A percentile compares a stretch with the other conserved stretches of the same genome.
phyloP scores from a whole-genome alignment of 2,888 invertebrate genomes.

The Cosmia pyralina region DNA sequence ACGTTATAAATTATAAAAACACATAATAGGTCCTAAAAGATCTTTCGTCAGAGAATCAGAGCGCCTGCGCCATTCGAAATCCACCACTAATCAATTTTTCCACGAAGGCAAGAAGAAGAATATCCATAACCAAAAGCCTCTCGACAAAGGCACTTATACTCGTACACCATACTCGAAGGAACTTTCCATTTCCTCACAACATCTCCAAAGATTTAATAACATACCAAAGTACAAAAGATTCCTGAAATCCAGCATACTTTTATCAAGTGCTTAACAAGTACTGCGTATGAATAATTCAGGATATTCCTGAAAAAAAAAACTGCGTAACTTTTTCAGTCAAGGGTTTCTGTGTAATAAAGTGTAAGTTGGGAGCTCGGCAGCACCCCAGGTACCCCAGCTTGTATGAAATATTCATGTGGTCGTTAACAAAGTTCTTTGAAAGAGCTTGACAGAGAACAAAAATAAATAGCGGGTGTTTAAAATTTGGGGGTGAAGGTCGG shows the following conservation, averaged over 20 bases:
- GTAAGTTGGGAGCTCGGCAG: constrained; percentile 61
- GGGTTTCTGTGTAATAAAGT: constrained; percentile 70
- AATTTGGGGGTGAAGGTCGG: constrained; percentile 50
- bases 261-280: constrained; percentile 63
- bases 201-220: constrained; percentile 65
- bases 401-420: constrained; percentile 73
- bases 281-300: constrained; percentile 72
- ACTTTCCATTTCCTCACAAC: constrained; percentile 51
- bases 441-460: constrained; percentile 64
- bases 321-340: constrained; percentile 69
- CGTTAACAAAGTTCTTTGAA: constrained; percentile 69
- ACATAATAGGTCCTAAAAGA: no score
- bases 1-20: no score
- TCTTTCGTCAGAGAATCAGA: no score
- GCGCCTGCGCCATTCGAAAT: not conserved
- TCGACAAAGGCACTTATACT: constrained; percentile 18
- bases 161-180: constrained; percentile 23
- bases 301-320: constrained; percentile 69
- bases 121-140: constrained; percentile 22
- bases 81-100: not conserved
- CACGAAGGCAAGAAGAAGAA: not conserved
- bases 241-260: constrained; percentile 60
- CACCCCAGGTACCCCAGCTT: constrained; percentile 40
- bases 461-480: constrained; percentile 66
- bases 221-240: constrained; percentile 60